These are phyloP conservation scores for Thumatha senex DNA, from an alignment of 2,888 invertebrate genomes.

Conservation along the genomic window DNA sequence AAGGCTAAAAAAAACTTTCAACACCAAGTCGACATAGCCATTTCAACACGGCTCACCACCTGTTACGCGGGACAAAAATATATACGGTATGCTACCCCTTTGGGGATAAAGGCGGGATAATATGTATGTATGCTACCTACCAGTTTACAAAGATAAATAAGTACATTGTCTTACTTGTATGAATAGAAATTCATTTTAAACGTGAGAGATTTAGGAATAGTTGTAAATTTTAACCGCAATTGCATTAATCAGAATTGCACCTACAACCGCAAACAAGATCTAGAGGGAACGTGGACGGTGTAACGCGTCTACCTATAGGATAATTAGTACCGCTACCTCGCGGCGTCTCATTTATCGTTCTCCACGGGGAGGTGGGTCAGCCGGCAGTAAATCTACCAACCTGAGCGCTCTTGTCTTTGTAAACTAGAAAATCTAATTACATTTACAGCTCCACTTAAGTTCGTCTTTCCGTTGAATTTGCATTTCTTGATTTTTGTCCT, in stretches of 20 bases:
- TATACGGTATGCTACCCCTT: too few species aligned
- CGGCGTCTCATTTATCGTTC: slow-evolving; percentile 79
- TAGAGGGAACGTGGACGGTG: slow-evolving; percentile 62
- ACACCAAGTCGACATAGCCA: too few species aligned
- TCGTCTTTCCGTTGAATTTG: slow-evolving; percentile 72
- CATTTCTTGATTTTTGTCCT: slow-evolving; percentile 74
- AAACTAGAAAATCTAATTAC: slow-evolving; percentile 83
- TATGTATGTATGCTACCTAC: too few species aligned
- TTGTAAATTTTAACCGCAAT: slow-evolving; percentile 43
- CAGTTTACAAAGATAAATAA: slow-evolving; percentile 2
- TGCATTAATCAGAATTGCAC: slow-evolving; percentile 69
- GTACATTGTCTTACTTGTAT: neutral
- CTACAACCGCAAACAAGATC: slow-evolving; percentile 71
- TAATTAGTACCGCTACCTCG: slow-evolving; percentile 82
- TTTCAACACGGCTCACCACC: too few species aligned
- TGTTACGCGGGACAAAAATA: too few species aligned
- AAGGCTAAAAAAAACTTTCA: too few species aligned
- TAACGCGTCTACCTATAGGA: slow-evolving; percentile 73
- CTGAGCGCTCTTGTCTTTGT: slow-evolving; percentile 81
- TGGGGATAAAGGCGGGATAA: too few species aligned
- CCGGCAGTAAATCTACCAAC: slow-evolving; percentile 80
- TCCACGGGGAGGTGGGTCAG: slow-evolving; percentile 78
- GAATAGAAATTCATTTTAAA: too few species aligned
- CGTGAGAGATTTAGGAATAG: too few species aligned
- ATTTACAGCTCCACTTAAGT: slow-evolving; percentile 79